Percentiles rank a stretch among this genome's conserved stretches.
Evolutionary conservation across 2,888 invertebrate genomes (phyloP).

Genomic region (Smittia sp.): DNA sequence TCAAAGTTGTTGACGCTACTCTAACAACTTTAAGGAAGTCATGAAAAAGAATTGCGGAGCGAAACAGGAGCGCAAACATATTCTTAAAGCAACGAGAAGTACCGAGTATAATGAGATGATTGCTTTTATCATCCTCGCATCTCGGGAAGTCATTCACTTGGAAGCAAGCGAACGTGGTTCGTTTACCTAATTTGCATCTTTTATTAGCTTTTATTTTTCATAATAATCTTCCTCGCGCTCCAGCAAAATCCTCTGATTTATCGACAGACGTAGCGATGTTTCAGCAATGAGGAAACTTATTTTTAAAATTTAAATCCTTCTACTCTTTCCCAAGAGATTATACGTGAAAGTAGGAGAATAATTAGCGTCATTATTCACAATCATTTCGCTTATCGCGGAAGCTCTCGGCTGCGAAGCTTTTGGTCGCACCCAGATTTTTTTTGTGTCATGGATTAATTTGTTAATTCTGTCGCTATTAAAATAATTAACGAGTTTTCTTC

Average conservation of each 20-base stretch:
- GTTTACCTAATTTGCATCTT: conserved; percentile 12
- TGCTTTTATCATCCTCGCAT: conserved; percentile 14
- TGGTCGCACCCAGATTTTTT: too few species aligned
- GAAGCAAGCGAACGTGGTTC: not conserved
- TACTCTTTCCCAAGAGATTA: not conserved
- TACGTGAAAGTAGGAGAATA: not conserved
- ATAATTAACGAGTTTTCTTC: too few species aligned
- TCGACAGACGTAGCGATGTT: not conserved
- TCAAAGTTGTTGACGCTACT: too few species aligned
- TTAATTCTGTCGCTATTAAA: too few species aligned
- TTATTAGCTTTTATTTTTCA: conserved; percentile 5
- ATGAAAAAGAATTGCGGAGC: not conserved
- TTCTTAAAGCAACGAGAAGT: not conserved
- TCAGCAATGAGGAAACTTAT: not conserved
- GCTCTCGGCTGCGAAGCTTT: too few species aligned
- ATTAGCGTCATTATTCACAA: not conserved
- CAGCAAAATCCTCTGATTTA: conserved; percentile 12
- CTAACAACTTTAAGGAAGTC: not conserved
- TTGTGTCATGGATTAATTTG: too few species aligned
- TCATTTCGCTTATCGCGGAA: too few species aligned
- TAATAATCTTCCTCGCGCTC: not conserved
- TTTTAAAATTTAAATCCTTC: not conserved
- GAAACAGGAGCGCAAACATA: not conserved
- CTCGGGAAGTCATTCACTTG: not conserved
- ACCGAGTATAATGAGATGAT: conserved; percentile 33